phyloP scores from a whole-genome alignment of 2,888 invertebrate species.

The Rosalia funebris region DNA sequence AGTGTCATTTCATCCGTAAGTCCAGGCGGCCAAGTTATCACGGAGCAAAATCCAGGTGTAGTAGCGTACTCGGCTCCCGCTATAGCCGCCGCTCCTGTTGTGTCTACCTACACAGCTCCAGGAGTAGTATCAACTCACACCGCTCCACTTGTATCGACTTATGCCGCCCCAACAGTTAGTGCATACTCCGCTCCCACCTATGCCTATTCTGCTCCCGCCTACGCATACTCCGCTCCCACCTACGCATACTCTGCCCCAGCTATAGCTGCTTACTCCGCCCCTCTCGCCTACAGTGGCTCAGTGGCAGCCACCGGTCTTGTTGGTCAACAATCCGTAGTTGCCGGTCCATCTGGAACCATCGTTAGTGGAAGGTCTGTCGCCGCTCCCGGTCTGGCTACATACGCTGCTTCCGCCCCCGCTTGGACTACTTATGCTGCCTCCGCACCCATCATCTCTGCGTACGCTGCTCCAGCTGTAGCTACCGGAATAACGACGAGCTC shows the following conservation, averaged over 20 bases:
- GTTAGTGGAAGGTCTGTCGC: constrained; percentile 42
- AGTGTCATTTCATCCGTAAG: constrained; percentile 22
- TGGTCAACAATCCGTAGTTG: constrained; percentile 36
- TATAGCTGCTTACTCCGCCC: constrained; percentile 11
- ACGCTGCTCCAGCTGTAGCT: constrained; percentile 34
- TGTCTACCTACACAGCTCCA: background rate
- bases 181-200: constrained; percentile 33
- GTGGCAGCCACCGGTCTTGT: constrained; percentile 29
- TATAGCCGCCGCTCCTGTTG: constrained; percentile 31
- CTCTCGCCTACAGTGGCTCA: constrained; percentile 1
- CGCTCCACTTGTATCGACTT: background rate
- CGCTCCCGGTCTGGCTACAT: constrained; percentile 37
- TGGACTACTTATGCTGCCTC: constrained; percentile 30
- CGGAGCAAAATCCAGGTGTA: constrained; percentile 34
- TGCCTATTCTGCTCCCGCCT: constrained; percentile 37
- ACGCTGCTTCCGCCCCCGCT: constrained; percentile 31
- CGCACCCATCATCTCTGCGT: constrained; percentile 24
- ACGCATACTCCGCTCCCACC: background rate
- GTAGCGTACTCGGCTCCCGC: constrained; percentile 38
- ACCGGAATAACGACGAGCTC: constrained; percentile 24
- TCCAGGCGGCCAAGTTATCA: background rate
- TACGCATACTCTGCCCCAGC: constrained; percentile 32
- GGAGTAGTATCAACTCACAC: constrained; percentile 6
- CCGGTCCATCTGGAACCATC: constrained; percentile 53
- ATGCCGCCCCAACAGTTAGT: background rate